phyloP scores from a whole-genome alignment of 2,113 vertebrate genomes.

The Cyanocitta stelleri region DNA sequence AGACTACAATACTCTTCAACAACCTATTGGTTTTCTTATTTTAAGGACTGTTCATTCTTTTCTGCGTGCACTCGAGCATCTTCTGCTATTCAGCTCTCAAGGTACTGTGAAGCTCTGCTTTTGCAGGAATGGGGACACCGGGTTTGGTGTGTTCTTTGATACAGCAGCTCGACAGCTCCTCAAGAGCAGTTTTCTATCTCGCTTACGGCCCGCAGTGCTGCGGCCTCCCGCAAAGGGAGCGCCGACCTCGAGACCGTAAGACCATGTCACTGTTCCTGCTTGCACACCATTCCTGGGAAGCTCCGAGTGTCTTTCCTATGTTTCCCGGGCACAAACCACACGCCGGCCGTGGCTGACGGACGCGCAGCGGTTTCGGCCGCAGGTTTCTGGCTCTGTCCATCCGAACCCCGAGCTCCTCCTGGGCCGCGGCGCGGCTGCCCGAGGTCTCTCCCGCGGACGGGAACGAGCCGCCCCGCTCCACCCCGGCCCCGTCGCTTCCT shows the following conservation, averaged over 20 bases:
- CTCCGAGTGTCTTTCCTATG: accelerated
- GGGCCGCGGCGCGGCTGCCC: not conserved
- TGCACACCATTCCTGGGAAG: accelerated
- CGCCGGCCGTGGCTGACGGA: accelerated
- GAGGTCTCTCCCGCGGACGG: not conserved
- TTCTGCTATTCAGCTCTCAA: not conserved
- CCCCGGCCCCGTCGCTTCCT: not conserved
- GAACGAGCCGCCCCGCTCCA: not conserved
- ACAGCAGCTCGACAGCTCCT: not conserved
- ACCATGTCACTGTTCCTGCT: accelerated
- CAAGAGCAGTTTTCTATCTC: accelerated
- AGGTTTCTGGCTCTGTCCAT: accelerated
- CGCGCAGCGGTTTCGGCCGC: accelerated
- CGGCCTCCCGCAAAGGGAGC: accelerated
- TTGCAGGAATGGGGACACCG: accelerated
- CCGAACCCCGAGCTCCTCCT: accelerated
- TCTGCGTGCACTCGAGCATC: accelerated
- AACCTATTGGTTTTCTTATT: not conserved
- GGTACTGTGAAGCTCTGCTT: not conserved
- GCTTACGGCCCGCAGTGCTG: accelerated
- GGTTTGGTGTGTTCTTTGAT: not conserved
- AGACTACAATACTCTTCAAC: not conserved
- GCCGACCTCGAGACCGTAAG: accelerated
- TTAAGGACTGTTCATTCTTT: not conserved
- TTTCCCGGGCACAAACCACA: accelerated